phyloP scores from a whole-genome alignment of 1,140 invertebrate species.

The Drosophila kanapiae region DNA sequence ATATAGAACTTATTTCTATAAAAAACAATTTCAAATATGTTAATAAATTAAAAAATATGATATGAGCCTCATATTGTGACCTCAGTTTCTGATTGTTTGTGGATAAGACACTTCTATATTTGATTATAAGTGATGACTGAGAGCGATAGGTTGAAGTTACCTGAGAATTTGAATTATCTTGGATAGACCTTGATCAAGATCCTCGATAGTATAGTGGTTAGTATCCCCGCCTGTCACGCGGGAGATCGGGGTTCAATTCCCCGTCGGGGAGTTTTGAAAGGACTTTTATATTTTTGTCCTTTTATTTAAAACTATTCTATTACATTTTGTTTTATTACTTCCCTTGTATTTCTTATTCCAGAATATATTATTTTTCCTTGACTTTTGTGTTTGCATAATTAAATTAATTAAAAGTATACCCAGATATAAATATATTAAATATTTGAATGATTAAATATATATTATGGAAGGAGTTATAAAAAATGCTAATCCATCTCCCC shows the following conservation, averaged over 20 bases:
- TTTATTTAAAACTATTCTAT: too few relatives aligned
- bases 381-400: too few relatives aligned
- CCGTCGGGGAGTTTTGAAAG: conserved; percentile 73
- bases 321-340: too few relatives aligned
- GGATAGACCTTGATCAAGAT: neutral
- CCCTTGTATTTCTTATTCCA: too few relatives aligned
- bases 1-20: neutral
- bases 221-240: conserved; percentile 87
- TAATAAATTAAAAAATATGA: neutral
- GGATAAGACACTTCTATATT: neutral
- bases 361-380: too few relatives aligned
- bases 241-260: conserved; percentile 87
- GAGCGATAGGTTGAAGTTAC: neutral
- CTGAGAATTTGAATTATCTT: neutral
- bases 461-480: too few relatives aligned
- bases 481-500: conserved; percentile 78
- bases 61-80: too few relatives aligned
- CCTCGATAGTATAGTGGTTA: conserved; percentile 73
- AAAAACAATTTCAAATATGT: neutral
- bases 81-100: neutral
- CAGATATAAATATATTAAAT: too few relatives aligned
- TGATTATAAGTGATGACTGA: too few relatives aligned
- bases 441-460: too few relatives aligned
- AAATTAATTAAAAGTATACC: too few relatives aligned
- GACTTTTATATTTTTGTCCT: too few relatives aligned